A percentile compares a stretch with the other conserved stretches of the same genome.
These are phyloP conservation scores for Protula sp. DNA, from an alignment of 2,888 invertebrate genomes.

Conservation along the genomic window DNA sequence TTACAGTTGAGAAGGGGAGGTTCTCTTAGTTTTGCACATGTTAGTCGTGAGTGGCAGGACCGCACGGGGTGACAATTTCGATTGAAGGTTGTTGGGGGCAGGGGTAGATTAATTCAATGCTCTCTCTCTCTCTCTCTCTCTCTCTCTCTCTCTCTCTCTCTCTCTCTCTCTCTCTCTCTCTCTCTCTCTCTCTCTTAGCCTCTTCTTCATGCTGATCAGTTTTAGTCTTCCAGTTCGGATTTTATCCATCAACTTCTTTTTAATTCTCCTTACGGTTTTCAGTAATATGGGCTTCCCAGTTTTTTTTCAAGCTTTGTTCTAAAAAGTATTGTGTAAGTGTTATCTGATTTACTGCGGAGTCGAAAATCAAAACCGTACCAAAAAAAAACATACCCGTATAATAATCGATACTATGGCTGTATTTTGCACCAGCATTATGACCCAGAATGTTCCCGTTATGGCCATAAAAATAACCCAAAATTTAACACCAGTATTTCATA, in stretches of 20 bases:
- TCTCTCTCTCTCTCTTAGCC: not conserved
- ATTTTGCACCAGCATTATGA: too few species aligned
- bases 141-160: slow-evolving; percentile 4
- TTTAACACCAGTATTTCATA: too few species aligned
- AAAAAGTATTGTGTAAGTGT: too few species aligned
- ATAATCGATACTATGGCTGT: too few species aligned
- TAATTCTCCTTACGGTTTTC: not conserved
- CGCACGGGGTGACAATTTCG: not conserved
- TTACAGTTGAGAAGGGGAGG: too few species aligned
- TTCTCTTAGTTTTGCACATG: too few species aligned
- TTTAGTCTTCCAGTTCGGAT: not conserved
- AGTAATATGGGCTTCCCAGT: not conserved
- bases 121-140: not conserved
- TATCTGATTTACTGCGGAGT: too few species aligned
- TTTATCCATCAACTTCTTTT: not conserved
- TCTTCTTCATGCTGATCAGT: not conserved
- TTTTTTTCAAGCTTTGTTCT: too few species aligned
- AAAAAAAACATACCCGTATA: too few species aligned
- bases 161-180: slow-evolving; percentile 2
- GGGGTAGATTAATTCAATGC: not conserved
- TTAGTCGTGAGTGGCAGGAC: not conserved
- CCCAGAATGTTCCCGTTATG: too few species aligned
- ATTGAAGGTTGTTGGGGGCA: not conserved
- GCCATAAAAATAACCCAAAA: too few species aligned
- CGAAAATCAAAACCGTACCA: too few species aligned